A percentile compares a stretch with the other conserved stretches of the same genome.
phyloP scores from a whole-genome alignment of 2,113 vertebrate genomes.

The Scomber scombrus region DNA sequence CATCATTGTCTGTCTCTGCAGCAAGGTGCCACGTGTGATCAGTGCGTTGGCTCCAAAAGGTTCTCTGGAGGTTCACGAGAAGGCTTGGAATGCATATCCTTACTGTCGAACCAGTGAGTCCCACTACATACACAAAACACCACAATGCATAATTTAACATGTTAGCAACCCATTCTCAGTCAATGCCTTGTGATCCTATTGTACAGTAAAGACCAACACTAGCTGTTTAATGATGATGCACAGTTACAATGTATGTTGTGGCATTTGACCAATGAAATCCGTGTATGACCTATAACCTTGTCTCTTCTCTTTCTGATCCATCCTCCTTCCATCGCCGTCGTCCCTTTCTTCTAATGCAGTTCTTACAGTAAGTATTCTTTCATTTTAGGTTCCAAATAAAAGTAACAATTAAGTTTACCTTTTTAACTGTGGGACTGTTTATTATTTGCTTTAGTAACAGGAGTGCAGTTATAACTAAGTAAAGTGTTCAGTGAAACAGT shows the following conservation, averaged over 20 bases:
- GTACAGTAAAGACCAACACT: not conserved
- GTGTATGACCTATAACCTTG: not conserved
- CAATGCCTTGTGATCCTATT: not conserved
- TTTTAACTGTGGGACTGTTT: not conserved
- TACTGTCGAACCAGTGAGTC: constrained; percentile 94
- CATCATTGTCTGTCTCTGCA: constrained; percentile 75
- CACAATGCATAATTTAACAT: not conserved
- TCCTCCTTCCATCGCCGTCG: not conserved
- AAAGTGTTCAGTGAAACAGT: not conserved
- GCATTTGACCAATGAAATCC: not conserved
- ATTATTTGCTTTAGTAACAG: too few relatives aligned
- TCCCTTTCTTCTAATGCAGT: constrained; percentile 57
- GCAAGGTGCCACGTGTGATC: constrained; percentile 93
- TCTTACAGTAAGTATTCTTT: constrained; percentile 72
- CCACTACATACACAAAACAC: not conserved
- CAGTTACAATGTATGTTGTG: not conserved
- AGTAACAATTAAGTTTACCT: not conserved
- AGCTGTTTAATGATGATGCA: not conserved
- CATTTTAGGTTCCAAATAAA: not conserved
- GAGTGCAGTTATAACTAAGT: too few relatives aligned
- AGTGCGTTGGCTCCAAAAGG: constrained; percentile 90
- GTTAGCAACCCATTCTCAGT: not conserved
- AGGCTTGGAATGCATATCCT: constrained; percentile 99
- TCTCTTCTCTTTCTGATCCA: constrained; percentile 35
- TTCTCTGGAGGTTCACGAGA: constrained; percentile 93